Evolutionary conservation across 1,140 invertebrate genomes (phyloP).

Genomic region (Neocloeon triangulifer): DNA sequence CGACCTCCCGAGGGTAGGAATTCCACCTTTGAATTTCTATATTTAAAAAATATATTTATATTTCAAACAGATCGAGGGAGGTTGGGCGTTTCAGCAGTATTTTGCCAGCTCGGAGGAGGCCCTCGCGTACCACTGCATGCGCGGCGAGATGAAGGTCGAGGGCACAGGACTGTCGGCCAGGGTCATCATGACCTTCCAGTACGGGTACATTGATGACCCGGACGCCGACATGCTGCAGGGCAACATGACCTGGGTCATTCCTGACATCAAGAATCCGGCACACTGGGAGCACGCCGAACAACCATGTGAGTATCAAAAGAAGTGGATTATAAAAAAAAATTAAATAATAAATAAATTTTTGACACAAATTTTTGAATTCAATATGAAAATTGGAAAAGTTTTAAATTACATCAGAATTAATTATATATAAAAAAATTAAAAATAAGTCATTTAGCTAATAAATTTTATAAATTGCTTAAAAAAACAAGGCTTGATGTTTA

Average conservation of each 20-base stretch:
- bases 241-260: constrained; percentile 67
- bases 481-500: constrained; percentile 1
- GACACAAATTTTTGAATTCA: too few species aligned
- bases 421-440: neutral
- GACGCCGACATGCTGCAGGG: constrained; percentile 49
- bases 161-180: constrained; percentile 9
- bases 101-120: constrained; percentile 68
- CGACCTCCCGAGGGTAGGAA: too few species aligned
- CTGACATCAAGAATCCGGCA: constrained; percentile 38
- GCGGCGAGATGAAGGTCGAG: constrained; percentile 41
- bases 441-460: neutral
- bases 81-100: constrained; percentile 65
- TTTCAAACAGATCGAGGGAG: constrained; percentile 48
- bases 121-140: constrained; percentile 54
- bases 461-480: neutral
- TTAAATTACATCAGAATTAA: too few species aligned
- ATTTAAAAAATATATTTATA: too few species aligned
- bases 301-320: constrained; percentile 31
- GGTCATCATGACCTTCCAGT: constrained; percentile 59
- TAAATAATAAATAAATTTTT: too few species aligned
- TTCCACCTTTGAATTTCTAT: too few species aligned
- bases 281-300: constrained; percentile 69
- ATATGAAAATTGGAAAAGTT: too few species aligned
- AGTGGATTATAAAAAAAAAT: too few species aligned
- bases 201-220: constrained; percentile 60